These are phyloP conservation scores for Drosophila chauvacae DNA, from an alignment of 1,140 invertebrate genomes.

Conservation along the genomic window DNA sequence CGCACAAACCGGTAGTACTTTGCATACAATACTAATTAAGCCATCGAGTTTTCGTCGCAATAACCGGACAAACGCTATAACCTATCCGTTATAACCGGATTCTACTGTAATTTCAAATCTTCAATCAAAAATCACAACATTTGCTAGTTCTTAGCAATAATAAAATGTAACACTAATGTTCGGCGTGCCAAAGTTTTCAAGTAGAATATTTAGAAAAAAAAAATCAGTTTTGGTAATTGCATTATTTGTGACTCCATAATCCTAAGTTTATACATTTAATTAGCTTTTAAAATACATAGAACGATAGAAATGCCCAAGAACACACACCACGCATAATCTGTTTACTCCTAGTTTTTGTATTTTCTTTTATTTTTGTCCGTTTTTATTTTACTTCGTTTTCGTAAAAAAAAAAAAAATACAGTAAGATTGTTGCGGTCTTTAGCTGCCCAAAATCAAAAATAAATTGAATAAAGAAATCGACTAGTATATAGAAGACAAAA, in stretches of 20 bases:
- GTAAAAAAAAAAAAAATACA: slow-evolving; percentile 29
- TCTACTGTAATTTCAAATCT: neutral
- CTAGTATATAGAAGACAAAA: slow-evolving; percentile 27
- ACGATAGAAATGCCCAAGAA: slow-evolving; percentile 14
- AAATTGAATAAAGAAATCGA: slow-evolving; percentile 62
- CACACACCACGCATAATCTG: slow-evolving; percentile 14
- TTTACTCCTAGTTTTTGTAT: neutral
- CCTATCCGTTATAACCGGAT: too few relatives aligned
- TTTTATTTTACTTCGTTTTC: slow-evolving; percentile 50
- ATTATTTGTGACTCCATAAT: slow-evolving; percentile 1
- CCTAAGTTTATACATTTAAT: slow-evolving; percentile 50
- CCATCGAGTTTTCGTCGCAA: too few relatives aligned
- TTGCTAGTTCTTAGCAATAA: neutral
- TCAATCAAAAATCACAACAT: neutral
- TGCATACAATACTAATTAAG: too few relatives aligned
- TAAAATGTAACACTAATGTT: neutral
- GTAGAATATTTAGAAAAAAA: neutral
- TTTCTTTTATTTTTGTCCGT: slow-evolving; percentile 35
- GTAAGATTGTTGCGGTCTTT: slow-evolving; percentile 37
- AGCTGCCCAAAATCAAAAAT: slow-evolving; percentile 26
- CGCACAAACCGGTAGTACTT: too few relatives aligned
- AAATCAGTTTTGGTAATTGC: neutral
- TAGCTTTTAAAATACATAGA: slow-evolving; percentile 38
- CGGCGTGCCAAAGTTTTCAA: slow-evolving; percentile 4
- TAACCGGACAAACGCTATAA: too few relatives aligned